Base-by-base conservation (phyloP, 2,797 vertebrate species). In the Sebastes reedi region DNA sequence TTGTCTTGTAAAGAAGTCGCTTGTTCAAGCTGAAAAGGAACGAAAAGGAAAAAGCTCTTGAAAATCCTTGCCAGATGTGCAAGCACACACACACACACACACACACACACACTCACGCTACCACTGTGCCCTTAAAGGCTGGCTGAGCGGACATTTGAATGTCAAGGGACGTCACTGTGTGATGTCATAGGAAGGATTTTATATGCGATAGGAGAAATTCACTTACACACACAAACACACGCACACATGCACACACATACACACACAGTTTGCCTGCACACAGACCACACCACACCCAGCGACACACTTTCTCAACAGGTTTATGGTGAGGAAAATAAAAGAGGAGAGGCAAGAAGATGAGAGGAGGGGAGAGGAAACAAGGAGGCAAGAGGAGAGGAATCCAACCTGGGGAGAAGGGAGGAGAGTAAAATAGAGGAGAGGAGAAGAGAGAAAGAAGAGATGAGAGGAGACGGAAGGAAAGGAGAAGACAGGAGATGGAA, bases 151-250 rank as follows among this genome's bases (percentile, higher is more conserved):
- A 86, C 78, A 62, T 84, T 84, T 90, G 77, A 91, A 92, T 91
- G 87, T 91, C 92, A 92, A 65, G 75, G 77, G 81, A 92, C 86
- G 82, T 92, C 90, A 92, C 84, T 72, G 18, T 76, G 77, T 91
- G 92, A 94, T 92, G 88, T 92, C 89, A 92, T 77, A 92, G 90
- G 84, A 93, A 88, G 85, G 73, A 81, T 90, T 93, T 92, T 92
- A 90, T 91, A 86, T 87, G 87, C 42, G 58, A 87, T 89, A 85
- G 69, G 79, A 86, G 85, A 29, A 79, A 88, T 81, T 80, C 78
- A 80, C 61, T n/a, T 30, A 72, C 55, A 8, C 30, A 30, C 64
- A 32, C 64, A 74, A 68, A 67, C 46, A 42, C 68, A 67, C 80
- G 29, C 29, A n/a, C 65, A 67, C 59, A 27, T 18, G 24, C 42